phyloP scores from a whole-genome alignment of 1,140 invertebrate species.

The Drosophila miranda region DNA sequence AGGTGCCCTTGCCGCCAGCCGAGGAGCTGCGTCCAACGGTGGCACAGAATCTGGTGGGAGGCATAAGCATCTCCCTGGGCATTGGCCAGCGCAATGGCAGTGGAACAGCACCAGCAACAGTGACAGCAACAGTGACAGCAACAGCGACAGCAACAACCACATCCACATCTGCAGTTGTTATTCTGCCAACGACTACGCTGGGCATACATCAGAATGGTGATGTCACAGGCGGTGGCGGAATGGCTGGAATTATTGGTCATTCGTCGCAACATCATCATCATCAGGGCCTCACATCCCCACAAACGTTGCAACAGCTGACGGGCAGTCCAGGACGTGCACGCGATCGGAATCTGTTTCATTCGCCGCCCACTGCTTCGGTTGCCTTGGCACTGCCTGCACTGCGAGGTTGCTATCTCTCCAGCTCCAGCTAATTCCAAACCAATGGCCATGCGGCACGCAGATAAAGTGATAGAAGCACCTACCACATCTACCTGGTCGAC shows the following conservation, averaged over 20 bases:
- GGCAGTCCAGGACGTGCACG: slow-evolving; percentile 80
- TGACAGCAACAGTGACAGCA: slow-evolving; percentile 20
- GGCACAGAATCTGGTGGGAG: slow-evolving; percentile 73
- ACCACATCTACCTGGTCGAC: too few relatives aligned
- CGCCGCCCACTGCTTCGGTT: slow-evolving; percentile 67
- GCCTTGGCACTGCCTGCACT: slow-evolving; percentile 73
- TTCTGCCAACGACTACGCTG: slow-evolving; percentile 33
- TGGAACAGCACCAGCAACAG: slow-evolving; percentile 25
- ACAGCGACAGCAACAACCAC: slow-evolving; percentile 27
- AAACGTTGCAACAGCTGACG: slow-evolving; percentile 79
- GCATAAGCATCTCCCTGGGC: slow-evolving; percentile 76
- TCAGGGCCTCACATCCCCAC: slow-evolving; percentile 46
- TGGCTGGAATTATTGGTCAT: slow-evolving; percentile 1
- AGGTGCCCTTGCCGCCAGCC: slow-evolving; percentile 21
- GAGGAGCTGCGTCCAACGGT: slow-evolving; percentile 58
- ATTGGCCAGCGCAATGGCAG: slow-evolving; percentile 72
- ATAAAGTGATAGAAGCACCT: slow-evolving; percentile 3
- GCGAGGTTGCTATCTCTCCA: slow-evolving; percentile 71
- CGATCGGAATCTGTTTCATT: slow-evolving; percentile 81
- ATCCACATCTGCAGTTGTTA: slow-evolving; percentile 1
- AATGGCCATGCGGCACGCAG: slow-evolving; percentile 7
- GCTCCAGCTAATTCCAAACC: background rate
- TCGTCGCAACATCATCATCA: slow-evolving; percentile 8
- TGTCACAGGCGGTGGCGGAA: background rate
- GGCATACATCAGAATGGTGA: slow-evolving; percentile 50